Percentiles rank a stretch among this genome's conserved stretches.
These are phyloP conservation scores for Phania funesta DNA, from an alignment of 2,888 invertebrate species.

Conservation along the genomic window DNA sequence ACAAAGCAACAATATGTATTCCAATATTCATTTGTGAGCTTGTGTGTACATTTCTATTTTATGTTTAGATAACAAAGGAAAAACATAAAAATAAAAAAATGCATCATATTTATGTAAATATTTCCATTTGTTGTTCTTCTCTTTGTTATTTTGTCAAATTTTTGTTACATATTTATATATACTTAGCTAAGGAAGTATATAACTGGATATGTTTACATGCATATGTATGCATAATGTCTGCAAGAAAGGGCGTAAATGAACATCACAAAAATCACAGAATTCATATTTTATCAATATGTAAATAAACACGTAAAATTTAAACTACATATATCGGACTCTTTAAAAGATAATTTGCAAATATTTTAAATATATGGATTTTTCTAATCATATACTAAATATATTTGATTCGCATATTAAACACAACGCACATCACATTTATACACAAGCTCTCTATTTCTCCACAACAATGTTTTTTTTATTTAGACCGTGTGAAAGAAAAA, in stretches of 20 bases:
- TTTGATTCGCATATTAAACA: too few relatives aligned
- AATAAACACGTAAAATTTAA: background rate
- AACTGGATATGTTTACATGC: background rate
- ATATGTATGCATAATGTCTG: conserved; percentile 45
- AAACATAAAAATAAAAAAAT: conserved; percentile 11
- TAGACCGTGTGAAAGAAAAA: too few relatives aligned
- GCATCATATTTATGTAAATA: background rate
- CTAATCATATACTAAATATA: too few relatives aligned
- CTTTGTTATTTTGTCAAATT: conserved; percentile 32
- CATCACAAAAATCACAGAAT: background rate
- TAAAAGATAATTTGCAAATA: too few relatives aligned
- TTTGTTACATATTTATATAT: conserved; percentile 14
- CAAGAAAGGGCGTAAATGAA: conserved; percentile 57
- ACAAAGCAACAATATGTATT: conserved; percentile 1
- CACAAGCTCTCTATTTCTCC: too few relatives aligned
- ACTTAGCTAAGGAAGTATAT: background rate
- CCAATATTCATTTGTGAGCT: background rate
- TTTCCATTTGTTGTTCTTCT: background rate
- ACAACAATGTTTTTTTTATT: too few relatives aligned
- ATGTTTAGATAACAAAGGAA: background rate
- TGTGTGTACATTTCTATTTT: background rate
- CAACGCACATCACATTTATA: too few relatives aligned
- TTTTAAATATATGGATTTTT: too few relatives aligned
- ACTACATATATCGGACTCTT: too few relatives aligned
- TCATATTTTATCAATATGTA: background rate